These are phyloP conservation scores for Tanypteryx hageni DNA, from an alignment of 2,888 invertebrate species.

Conservation along the genomic window DNA sequence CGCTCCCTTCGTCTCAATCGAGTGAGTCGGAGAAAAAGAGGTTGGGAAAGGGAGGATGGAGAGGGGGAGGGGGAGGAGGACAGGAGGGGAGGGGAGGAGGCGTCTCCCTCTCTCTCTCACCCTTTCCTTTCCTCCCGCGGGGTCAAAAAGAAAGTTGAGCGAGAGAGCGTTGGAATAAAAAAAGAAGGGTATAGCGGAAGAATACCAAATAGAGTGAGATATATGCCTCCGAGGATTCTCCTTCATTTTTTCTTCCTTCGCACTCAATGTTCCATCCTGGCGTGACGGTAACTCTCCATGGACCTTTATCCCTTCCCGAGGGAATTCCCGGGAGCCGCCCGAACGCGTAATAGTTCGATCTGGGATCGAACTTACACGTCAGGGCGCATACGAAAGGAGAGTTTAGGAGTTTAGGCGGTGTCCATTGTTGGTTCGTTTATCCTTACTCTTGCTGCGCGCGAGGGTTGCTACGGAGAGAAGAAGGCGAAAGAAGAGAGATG, in stretches of 20 bases:
- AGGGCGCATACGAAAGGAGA: slow-evolving; percentile 6
- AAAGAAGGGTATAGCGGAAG: neutral
- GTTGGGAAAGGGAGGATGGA: neutral
- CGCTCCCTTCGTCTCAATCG: too few species aligned
- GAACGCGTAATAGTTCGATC: slow-evolving; percentile 5
- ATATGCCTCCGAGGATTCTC: neutral
- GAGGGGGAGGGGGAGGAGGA: neutral
- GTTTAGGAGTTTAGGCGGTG: neutral
- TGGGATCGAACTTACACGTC: slow-evolving; percentile 9
- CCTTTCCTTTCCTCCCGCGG: neutral
- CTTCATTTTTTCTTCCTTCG: neutral
- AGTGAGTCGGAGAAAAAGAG: neutral
- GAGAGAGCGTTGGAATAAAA: neutral
- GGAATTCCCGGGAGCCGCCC: neutral
- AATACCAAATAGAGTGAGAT: slow-evolving; percentile 46
- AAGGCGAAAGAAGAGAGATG: neutral
- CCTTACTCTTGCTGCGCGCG: neutral
- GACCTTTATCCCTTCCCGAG: slow-evolving; percentile 23
- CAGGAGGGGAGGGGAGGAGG: neutral
- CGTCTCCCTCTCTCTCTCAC: neutral
- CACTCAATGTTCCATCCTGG: neutral
- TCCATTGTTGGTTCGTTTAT: slow-evolving; percentile 2
- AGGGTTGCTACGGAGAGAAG: neutral
- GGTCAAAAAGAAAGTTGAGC: slow-evolving; percentile 31
- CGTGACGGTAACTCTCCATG: neutral